Evolutionary conservation across 2,797 vertebrate genomes (phyloP), one percentile per base, ranked within the genome.

Genomic region (Discoglossus pictus): DNA sequence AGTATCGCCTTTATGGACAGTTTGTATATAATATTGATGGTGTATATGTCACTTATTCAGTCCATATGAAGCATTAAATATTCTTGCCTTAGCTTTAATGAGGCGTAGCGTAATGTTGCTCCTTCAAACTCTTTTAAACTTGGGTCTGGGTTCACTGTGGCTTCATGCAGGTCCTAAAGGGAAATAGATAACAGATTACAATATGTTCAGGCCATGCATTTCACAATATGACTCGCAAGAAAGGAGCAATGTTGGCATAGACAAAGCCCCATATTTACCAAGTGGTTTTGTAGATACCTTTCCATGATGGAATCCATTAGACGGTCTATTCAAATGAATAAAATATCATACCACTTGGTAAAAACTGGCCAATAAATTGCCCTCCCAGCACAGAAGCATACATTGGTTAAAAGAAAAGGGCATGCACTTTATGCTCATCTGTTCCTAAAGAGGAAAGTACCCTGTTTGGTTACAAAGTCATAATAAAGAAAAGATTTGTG

Each of bases 71-170:
- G 2, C 13, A n/a, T 62, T n/a, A 34, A 2, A 18, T 4, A 2
- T 17, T 21, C 66, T 78, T 92, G 94, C 96, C 96, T 92, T 78
- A 99, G 89, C 63, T 98, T 99, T 72, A 98, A 81, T 35, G 95
- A 96, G 23, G 95, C 95, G 39, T 98, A 98, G 69, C 95, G 94
- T 11, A 98, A 83, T 0, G 95, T 98, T 1, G 94, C 94, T 73
- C 95, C 95, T 86, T 98, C 94, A 78, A 98, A 98, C 12, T 96
- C 95, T 82, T 98, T 98, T 58, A 98, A 89, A 78, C 95, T 98
- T 69, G 95, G 93, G 69, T 98, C 95, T n/a, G 95, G 94, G 73
- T 97, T 93, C 64, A 95, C 92, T 3, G 94, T 94, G 74, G 94
- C 96, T 64, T 92, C 95, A 31, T 95, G 96, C 61, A 97, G 80